A percentile compares a stretch with the other conserved stretches of the same genome.
phyloP scores from a whole-genome alignment of 2,888 invertebrate genomes.

The Busseola fusca region DNA sequence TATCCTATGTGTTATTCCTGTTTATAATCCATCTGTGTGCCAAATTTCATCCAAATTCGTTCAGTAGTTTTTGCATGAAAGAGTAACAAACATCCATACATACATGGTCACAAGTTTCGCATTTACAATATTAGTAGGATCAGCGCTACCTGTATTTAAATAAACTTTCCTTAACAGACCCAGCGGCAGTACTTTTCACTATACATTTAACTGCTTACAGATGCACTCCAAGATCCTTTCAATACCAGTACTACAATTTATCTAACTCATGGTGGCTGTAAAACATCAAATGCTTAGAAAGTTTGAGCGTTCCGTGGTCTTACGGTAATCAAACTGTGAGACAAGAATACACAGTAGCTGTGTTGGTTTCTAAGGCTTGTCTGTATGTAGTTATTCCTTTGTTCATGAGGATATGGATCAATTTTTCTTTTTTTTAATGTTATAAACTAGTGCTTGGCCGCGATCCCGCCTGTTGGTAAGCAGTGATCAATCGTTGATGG shows the following conservation, averaged over 20 bases:
- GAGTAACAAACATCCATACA: too few relatives aligned
- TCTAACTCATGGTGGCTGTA: slow-evolving; percentile 64
- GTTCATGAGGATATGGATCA: too few relatives aligned
- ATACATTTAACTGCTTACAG: not conserved
- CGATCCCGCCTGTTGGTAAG: too few relatives aligned
- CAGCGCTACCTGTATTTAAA: not conserved
- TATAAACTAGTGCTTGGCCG: too few relatives aligned
- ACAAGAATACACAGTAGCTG: slow-evolving; percentile 56
- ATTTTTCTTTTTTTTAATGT: too few relatives aligned
- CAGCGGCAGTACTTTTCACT: not conserved
- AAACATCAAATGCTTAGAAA: slow-evolving; percentile 76
- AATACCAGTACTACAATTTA: slow-evolving; percentile 28
- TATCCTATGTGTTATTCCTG: too few relatives aligned
- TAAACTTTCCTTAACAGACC: not conserved
- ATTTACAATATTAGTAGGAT: too few relatives aligned
- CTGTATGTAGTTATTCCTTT: not conserved
- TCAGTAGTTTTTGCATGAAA: too few relatives aligned
- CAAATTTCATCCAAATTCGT: too few relatives aligned
- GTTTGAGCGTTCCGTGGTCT: slow-evolving; percentile 76
- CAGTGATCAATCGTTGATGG: too few relatives aligned
- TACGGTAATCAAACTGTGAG: slow-evolving; percentile 81
- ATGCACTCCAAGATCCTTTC: not conserved
- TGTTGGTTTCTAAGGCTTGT: slow-evolving; percentile 28
- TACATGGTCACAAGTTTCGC: too few relatives aligned
- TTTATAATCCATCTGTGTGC: too few relatives aligned